Conservation (phyloP, 2,113 vertebrate species). For the Pseudopodoces humilis region DNA sequence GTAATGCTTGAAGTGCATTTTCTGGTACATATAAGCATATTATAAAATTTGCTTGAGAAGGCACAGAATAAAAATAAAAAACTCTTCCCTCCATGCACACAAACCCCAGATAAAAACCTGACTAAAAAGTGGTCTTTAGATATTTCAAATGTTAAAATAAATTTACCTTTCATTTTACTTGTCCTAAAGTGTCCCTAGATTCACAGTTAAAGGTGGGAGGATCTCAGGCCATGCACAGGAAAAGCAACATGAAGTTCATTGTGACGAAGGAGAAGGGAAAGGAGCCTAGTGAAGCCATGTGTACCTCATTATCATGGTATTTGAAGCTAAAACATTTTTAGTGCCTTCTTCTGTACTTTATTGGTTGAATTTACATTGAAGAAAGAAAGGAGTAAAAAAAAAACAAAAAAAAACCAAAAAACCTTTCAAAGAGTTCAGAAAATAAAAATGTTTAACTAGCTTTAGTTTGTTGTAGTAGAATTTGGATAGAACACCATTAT, state of each 20-base stretch:
- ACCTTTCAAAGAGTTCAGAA: not conserved
- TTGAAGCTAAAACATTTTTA: not conserved
- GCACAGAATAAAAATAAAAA: not conserved
- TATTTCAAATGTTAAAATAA: not conserved
- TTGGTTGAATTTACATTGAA: not conserved
- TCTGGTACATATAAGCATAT: not conserved
- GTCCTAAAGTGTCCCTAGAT: not conserved
- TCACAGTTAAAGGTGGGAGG: not conserved
- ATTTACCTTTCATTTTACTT: not conserved
- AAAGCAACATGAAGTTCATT: not conserved
- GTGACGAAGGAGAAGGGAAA: not conserved
- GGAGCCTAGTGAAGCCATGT: not conserved
- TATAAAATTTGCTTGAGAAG: constrained; percentile 3
- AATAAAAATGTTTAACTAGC: not conserved
- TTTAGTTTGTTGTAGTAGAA: not conserved
- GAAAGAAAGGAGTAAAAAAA: not conserved
- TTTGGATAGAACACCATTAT: not conserved
- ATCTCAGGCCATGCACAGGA: not conserved
- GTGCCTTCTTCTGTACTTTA: not conserved
- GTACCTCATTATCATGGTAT: rapidly evolving
- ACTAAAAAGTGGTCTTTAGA: not conserved
- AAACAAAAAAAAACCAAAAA: not conserved
- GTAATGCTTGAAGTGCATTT: not conserved
- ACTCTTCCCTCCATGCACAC: rapidly evolving
- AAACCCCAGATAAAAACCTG: not conserved